Conservation (phyloP, 2,888 invertebrate genomes). For the Boloria euphrosyne region DNA sequence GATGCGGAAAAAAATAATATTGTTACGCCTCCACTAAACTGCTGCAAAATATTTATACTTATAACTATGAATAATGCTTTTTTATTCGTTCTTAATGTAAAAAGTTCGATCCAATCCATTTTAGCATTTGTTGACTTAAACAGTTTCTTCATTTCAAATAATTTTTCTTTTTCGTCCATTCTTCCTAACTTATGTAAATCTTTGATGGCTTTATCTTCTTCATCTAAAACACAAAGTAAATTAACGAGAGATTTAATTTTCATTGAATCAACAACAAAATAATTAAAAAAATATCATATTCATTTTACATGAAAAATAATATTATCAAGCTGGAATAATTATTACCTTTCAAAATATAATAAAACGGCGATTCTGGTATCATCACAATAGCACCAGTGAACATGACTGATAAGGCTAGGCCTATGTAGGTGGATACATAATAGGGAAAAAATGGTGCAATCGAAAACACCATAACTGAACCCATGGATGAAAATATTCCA, state of each 20-base stretch:
- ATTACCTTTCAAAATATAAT: slow-evolving; percentile 39
- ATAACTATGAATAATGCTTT: slow-evolving; percentile 52
- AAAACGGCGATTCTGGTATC: slow-evolving; percentile 41
- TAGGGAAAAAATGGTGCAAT: slow-evolving; percentile 49
- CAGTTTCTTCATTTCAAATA: slow-evolving; percentile 42
- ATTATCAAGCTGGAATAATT: no score
- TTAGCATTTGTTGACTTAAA: slow-evolving; percentile 36
- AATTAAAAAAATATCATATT: no score
- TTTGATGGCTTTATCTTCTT: slow-evolving; percentile 44
- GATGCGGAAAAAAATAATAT: slow-evolving; percentile 32
- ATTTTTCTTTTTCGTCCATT: slow-evolving; percentile 47
- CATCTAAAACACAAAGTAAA: slow-evolving; percentile 44
- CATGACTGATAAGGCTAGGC: slow-evolving; percentile 38
- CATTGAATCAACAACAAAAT: no score
- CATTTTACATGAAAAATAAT: background rate
- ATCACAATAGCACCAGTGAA: slow-evolving; percentile 43
- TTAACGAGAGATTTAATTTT: background rate
- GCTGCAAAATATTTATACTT: slow-evolving; percentile 45
- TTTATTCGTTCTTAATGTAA: slow-evolving; percentile 51
- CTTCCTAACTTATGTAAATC: slow-evolving; percentile 49
- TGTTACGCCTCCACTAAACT: slow-evolving; percentile 30
- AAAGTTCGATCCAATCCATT: slow-evolving; percentile 50
- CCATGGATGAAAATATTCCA: slow-evolving; percentile 48
- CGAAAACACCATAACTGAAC: slow-evolving; percentile 46
- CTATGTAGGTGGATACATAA: slow-evolving; percentile 43